Evolutionary conservation across 2,113 vertebrate genomes (phyloP).

Genomic region (Oenanthe melanoleuca): DNA sequence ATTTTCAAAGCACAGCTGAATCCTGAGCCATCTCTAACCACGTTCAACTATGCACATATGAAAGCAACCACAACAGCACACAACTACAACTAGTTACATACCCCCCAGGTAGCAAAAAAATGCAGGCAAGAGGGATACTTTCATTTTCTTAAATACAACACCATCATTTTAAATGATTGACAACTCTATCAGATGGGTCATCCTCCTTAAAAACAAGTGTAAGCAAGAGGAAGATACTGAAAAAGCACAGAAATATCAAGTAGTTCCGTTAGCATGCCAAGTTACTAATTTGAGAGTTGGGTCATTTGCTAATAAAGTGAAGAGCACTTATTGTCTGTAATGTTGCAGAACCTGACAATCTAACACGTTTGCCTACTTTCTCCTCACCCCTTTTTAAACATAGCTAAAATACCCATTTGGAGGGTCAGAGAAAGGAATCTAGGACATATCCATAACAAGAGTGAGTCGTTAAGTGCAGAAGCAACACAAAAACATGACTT

Average conservation of each 20-base stretch:
- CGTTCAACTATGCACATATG: background rate
- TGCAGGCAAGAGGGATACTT: background rate
- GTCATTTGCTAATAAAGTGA: background rate
- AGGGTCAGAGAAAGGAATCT: conserved; percentile 41
- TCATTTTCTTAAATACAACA: background rate
- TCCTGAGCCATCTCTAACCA: background rate
- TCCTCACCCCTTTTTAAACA: conserved; percentile 3
- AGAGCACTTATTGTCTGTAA: background rate
- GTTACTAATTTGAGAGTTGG: background rate
- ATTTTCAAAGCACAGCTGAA: background rate
- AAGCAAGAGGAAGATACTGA: background rate
- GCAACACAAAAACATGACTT: background rate
- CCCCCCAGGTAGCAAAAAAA: background rate
- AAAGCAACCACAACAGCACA: background rate
- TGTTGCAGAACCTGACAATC: conserved; percentile 11
- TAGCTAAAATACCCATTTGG: background rate
- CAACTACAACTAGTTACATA: background rate
- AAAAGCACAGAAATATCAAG: background rate
- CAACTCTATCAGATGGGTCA: background rate
- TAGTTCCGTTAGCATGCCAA: background rate
- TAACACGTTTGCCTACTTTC: background rate
- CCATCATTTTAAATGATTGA: background rate
- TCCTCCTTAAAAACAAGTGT: background rate
- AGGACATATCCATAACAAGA: background rate
- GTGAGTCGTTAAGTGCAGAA: background rate